Conservation (phyloP, 2,113 vertebrate species). For the Nothocercus julius region DNA sequence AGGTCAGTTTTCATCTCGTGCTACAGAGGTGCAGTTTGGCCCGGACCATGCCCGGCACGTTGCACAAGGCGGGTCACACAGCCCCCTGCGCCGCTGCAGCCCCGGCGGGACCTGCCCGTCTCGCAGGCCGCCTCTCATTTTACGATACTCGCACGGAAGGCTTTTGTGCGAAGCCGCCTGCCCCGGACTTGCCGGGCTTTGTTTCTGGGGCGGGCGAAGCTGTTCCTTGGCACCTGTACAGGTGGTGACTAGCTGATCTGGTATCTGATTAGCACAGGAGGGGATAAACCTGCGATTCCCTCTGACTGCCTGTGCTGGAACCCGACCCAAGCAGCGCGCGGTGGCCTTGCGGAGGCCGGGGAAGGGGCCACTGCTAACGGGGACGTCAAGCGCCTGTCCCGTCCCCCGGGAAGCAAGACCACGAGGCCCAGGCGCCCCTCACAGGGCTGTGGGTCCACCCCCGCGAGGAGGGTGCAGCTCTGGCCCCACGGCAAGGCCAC, state of each 20-base stretch:
- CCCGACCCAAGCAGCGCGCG: fast-evolving
- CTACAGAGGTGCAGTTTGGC: background rate
- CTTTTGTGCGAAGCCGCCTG: background rate
- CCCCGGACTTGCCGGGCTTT: background rate
- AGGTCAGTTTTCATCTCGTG: background rate
- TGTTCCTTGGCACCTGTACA: fast-evolving
- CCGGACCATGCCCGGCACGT: fast-evolving
- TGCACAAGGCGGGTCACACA: no score
- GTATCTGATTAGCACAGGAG: background rate
- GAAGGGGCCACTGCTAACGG: fast-evolving
- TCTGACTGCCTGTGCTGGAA: fast-evolving
- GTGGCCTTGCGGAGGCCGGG: fast-evolving
- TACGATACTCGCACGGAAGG: fast-evolving
- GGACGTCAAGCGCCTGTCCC: background rate
- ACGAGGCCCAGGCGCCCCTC: fast-evolving
- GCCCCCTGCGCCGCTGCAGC: background rate
- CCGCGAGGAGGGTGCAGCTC: no score
- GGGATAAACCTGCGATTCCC: background rate
- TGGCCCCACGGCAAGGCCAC: fast-evolving
- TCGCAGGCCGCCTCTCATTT: fast-evolving
- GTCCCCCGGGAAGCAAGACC: fast-evolving
- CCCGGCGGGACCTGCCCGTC: fast-evolving
- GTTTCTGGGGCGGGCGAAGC: fast-evolving
- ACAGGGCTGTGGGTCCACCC: fast-evolving
- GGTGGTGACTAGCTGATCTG: background rate